These are phyloP conservation scores for Dynastes hyllus DNA, from an alignment of 2,888 invertebrate genomes.

Conservation along the genomic window DNA sequence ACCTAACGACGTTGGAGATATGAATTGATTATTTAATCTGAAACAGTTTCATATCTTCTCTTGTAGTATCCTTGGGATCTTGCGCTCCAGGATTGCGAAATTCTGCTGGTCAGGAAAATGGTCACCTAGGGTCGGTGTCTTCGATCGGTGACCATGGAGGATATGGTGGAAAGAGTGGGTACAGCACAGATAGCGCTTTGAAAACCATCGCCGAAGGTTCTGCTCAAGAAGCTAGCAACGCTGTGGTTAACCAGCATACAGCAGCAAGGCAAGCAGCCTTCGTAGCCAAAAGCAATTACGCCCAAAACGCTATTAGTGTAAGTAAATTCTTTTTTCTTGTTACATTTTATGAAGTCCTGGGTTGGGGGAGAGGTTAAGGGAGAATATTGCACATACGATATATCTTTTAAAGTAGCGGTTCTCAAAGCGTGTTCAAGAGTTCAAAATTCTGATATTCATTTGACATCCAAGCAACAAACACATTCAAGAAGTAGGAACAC, in stretches of 20 bases:
- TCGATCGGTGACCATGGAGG: constrained; percentile 48
- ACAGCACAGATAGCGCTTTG: constrained; percentile 79
- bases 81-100: constrained; percentile 42
- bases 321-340: constrained; percentile 39
- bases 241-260: constrained; percentile 79
- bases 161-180: constrained; percentile 70
- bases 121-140: neutral
- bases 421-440: too few relatives aligned
- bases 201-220: constrained; percentile 80
- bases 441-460: too few relatives aligned
- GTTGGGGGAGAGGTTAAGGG: neutral
- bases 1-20: too few relatives aligned
- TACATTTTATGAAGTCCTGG: neutral
- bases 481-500: too few relatives aligned
- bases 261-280: constrained; percentile 85
- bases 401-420: too few relatives aligned
- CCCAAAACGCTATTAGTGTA: constrained; percentile 77
- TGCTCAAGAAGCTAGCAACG: constrained; percentile 82
- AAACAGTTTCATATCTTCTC: neutral
- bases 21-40: neutral
- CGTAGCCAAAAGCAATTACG: constrained; percentile 81
- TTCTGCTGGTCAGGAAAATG: constrained; percentile 32
- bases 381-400: too few relatives aligned
- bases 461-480: too few relatives aligned
- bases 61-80: constrained; percentile 29